Evolutionary conservation across 2,888 invertebrate species (phyloP), one percentile per base, ranked within the genome.

Genomic region (Drymonia ruficornis): DNA sequence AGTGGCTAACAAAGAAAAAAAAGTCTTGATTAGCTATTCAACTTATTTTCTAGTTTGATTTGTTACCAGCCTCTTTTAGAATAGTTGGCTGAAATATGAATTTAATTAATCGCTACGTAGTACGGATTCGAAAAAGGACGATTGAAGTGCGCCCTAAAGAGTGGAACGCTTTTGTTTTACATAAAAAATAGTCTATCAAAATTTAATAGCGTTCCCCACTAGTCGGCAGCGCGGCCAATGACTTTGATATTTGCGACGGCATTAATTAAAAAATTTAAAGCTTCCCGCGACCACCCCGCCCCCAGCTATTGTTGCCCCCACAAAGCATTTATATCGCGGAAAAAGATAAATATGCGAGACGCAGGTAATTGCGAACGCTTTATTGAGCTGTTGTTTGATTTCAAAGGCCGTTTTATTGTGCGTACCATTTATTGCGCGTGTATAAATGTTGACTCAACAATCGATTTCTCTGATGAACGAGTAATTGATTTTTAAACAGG

Each of bases 241-340:
- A 93, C 92, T 93, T 92, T 91, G 91, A 92, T 92, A 91, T 93
- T 93, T 92, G 87, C 86, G 82, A 80, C 83, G 80, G 84, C 72
- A 90, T 92, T 93, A 92, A 93, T 93, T 93, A 93, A 93, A 93
- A 93, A 93, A 91, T 88, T 91, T 91, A 90, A 89, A 90, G 91
- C 91, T 90, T 88, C 88, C 82, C 76, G 76, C 68, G 75, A 75
- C 61, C 70, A 59, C 53, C 67, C 76, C 69, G 54, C 64, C 74
- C 78, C 67, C 74, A 70, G 81, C 81, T 68, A 87, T 89, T 88
- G 86, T 88, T 83, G 65, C 66, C 74, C 72, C 76, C 82, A 88
- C 88, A 87, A 87, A 89, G 86, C 87, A 80, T 87, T 87, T 84
- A 82, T 82, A 86, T 81, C 82, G 81, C 76, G 81, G 81, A 84